phyloP scores from a whole-genome alignment of 64 coral and sea anemone species.

The Porites australiensis region DNA sequence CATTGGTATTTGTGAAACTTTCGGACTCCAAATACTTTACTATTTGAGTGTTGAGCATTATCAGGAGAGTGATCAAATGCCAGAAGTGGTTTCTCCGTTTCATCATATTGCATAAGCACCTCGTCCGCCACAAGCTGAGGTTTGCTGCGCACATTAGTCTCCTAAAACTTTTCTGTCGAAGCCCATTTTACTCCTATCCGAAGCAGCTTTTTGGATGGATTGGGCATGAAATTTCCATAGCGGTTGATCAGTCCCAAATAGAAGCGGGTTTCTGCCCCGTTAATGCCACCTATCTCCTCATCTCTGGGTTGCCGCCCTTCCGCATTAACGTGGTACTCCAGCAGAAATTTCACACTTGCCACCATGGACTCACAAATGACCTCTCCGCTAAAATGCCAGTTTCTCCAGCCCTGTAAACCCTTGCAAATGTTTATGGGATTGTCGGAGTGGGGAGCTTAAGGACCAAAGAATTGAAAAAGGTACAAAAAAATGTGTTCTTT shows the following conservation, averaged over 20 bases:
- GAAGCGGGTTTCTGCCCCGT: too few relatives aligned
- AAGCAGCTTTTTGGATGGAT: conserved; percentile 4
- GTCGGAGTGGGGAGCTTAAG: too few relatives aligned
- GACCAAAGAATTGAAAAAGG: too few relatives aligned
- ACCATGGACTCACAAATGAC: conserved; percentile 1
- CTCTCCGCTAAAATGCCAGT: neutral
- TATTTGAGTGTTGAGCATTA: conserved; percentile 56
- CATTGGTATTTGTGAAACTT: conserved; percentile 71
- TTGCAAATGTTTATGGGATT: neutral
- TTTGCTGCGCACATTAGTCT: neutral
- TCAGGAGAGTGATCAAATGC: neutral
- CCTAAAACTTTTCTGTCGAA: neutral
- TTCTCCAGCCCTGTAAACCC: neutral
- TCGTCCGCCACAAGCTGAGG: neutral
- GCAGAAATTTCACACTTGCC: neutral
- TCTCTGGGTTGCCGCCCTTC: neutral
- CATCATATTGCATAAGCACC: neutral
- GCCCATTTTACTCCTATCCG: neutral
- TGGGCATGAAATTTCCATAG: too few relatives aligned
- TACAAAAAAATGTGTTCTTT: too few relatives aligned
- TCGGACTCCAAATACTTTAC: conserved; percentile 53
- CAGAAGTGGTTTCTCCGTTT: neutral
- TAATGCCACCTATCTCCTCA: neutral
- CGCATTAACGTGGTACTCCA: neutral
- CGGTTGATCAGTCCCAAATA: too few relatives aligned